Evolutionary conservation across 2,888 invertebrate genomes (phyloP), one percentile per base, ranked within the genome.

Genomic region (Macropis europaea): DNA sequence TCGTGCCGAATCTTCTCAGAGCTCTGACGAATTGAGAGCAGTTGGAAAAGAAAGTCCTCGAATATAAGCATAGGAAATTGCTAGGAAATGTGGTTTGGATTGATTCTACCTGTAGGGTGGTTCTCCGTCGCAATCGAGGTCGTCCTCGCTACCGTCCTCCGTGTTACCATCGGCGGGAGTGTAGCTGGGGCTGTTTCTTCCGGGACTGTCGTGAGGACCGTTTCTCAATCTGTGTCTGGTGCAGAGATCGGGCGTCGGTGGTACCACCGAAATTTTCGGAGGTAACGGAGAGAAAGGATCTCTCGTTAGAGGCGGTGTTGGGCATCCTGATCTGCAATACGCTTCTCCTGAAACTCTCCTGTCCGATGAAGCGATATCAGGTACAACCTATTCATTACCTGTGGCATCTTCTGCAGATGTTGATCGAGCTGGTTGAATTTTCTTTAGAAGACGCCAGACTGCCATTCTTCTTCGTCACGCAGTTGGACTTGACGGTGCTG

Each of bases 211-310:
- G 61, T 84, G 79, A 52, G 84, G 47, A 2, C 88, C 86, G 57
- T 85, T 89, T 22, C 84, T 78, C 17, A 88, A 60, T 67, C 87
- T 85, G 43, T 86, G 84, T 40, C 82, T 85, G 36, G 84, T 81
- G 59, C 86, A 86, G 3, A 88, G 90, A 82, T 95, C 95, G 2
- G 95, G 95, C 0, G 95, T 95, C 22, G 95, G 94, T 66, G 95
- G 95, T 64, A 95, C 92, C 69, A 95, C 93, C 45, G 95, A 93
- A 84, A 95, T 95, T 84, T 93, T 94, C 64, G 95, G 95, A 77
- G 95, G 91, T 30, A 90, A 81, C 30, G 91, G 91, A 13, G 90
- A 90, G 72, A 91, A 91, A 3, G 91, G 91, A 70, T 91, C 91
- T 28, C 90, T 86, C 17, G 86, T 78, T 42, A 85, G 50, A 4